Conservation (phyloP, 2,888 invertebrate species). For the Rhaphigaster nebulosa region DNA sequence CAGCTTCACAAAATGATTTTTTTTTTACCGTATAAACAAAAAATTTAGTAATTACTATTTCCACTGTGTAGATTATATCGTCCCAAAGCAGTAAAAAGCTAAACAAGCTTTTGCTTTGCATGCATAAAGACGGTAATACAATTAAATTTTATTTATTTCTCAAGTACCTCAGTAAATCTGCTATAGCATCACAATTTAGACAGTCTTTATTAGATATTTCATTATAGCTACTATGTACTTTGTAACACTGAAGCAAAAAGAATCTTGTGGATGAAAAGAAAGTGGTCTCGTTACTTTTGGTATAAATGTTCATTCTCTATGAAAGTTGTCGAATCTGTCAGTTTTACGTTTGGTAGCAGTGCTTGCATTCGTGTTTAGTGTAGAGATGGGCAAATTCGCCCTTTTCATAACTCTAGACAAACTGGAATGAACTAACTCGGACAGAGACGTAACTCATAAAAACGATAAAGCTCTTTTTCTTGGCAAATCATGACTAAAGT, state of each 20-base stretch:
- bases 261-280: background rate
- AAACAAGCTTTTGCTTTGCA: background rate
- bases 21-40: slow-evolving; percentile 2
- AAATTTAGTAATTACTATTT: background rate
- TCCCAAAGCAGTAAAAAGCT: background rate
- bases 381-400: too few relatives aligned
- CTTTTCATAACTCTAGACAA: too few relatives aligned
- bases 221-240: background rate
- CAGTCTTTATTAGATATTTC: background rate
- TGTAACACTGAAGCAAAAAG: background rate
- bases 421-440: too few relatives aligned
- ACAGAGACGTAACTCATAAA: too few relatives aligned
- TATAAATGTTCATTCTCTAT: too few relatives aligned
- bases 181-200: background rate
- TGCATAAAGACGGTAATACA: background rate
- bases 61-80: slow-evolving; percentile 11
- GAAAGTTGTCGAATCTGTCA: too few relatives aligned
- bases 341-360: too few relatives aligned
- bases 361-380: too few relatives aligned
- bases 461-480: too few relatives aligned
- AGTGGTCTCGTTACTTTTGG: background rate
- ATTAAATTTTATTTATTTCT: background rate
- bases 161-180: background rate
- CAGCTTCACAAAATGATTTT: slow-evolving; percentile 41
- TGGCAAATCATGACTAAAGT: too few relatives aligned